Evolutionary conservation across 1,140 invertebrate species (phyloP).

Genomic region (Euwallacea similis): DNA sequence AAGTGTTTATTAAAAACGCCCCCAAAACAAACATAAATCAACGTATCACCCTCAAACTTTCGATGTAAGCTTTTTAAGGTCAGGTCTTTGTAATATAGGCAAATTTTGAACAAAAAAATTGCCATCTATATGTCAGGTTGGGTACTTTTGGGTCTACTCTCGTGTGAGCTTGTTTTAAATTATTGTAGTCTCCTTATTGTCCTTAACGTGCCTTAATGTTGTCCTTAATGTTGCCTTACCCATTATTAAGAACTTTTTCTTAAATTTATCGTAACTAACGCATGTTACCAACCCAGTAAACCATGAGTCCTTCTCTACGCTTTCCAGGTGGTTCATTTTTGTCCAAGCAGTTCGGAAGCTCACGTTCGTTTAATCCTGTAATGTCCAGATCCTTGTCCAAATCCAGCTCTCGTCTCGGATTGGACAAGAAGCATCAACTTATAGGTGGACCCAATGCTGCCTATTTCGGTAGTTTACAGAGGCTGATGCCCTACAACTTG

Average conservation of each 20-base stretch:
- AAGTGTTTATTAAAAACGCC: no score
- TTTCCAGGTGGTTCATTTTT: slow-evolving; percentile 57
- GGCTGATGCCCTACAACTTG: slow-evolving; percentile 81
- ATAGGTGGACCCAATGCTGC: slow-evolving; percentile 78
- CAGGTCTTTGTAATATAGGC: no score
- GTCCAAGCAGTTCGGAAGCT: slow-evolving; percentile 77
- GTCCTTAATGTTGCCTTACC: background rate
- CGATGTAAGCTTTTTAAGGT: no score
- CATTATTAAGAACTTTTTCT: background rate
- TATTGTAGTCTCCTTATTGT: no score
- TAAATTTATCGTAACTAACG: slow-evolving; percentile 25
- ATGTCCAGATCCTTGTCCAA: slow-evolving; percentile 53
- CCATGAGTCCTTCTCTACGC: slow-evolving; percentile 4
- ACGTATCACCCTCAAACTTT: no score
- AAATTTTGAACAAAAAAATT: no score
- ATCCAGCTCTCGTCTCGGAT: slow-evolving; percentile 44
- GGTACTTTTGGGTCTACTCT: no score
- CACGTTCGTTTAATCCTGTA: slow-evolving; percentile 69
- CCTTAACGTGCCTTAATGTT: background rate
- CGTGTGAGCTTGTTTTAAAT: background rate
- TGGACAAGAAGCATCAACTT: slow-evolving; percentile 49
- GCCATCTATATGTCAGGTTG: no score
- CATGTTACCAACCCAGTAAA: slow-evolving; percentile 26
- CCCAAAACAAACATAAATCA: no score
- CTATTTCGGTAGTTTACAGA: slow-evolving; percentile 81